These are phyloP conservation scores for Psittacus erithacus DNA, from an alignment of 2,113 vertebrate genomes.

Conservation along the genomic window DNA sequence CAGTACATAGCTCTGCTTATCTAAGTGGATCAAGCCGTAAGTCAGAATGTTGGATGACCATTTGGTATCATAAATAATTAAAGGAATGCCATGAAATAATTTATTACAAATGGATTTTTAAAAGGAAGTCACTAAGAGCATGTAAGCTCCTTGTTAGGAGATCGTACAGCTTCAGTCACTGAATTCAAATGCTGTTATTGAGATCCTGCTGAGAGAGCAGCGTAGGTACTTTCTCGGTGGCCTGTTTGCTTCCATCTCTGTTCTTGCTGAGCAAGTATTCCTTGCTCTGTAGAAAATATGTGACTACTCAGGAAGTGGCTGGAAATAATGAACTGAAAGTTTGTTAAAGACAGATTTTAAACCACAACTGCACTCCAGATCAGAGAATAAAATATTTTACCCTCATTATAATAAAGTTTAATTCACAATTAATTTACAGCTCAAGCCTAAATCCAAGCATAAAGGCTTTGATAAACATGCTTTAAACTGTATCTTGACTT, in stretches of 20 bases:
- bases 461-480: not conserved
- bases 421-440: not conserved
- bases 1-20: not conserved
- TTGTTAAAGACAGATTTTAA: not conserved
- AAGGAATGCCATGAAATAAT: constrained; percentile 50
- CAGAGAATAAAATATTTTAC: not conserved
- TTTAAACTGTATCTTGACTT: not conserved
- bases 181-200: constrained; percentile 34
- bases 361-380: not conserved
- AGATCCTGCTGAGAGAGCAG: constrained; percentile 24
- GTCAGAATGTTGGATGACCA: constrained; percentile 24
- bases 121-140: constrained; percentile 40
- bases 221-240: not conserved
- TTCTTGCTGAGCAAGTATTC: not conserved
- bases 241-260: not conserved
- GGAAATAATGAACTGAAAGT: not conserved
- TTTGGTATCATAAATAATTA: constrained; percentile 42
- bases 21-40: constrained; percentile 22
- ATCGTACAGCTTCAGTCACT: constrained; percentile 22
- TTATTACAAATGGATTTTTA: constrained; percentile 57
- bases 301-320: not conserved
- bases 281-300: not conserved
- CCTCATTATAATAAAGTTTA: not conserved
- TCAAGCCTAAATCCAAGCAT: not conserved
- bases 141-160: constrained; percentile 5